These are phyloP conservation scores for Silurus glanis DNA, from an alignment of 2,113 vertebrate species.

Conservation along the genomic window DNA sequence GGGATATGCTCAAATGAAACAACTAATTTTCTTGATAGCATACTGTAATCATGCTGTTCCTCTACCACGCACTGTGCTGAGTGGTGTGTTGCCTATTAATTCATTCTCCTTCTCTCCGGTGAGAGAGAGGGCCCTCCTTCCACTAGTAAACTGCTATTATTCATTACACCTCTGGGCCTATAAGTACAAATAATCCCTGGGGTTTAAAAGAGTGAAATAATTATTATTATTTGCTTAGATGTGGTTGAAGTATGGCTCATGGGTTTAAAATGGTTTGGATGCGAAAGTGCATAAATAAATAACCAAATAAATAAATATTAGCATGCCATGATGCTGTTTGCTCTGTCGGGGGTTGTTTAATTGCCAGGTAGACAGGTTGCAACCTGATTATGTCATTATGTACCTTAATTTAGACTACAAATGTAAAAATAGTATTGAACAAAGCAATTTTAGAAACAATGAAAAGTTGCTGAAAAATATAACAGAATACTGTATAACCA, in stretches of 20 bases:
- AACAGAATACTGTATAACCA: neutral
- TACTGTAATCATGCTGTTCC: constrained; percentile 77
- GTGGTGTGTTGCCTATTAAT: constrained; percentile 72
- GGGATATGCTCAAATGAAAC: constrained; percentile 73
- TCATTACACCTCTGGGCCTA: constrained; percentile 59
- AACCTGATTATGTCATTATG: neutral
- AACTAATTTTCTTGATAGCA: constrained; percentile 83
- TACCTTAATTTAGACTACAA: neutral
- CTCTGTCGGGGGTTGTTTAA: constrained; percentile 14
- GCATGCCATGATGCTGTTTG: neutral
- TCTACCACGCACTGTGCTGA: constrained; percentile 72
- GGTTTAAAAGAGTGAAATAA: constrained; percentile 70
- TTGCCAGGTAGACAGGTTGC: neutral
- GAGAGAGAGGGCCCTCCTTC: constrained; percentile 59
- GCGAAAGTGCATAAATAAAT: constrained; percentile 18
- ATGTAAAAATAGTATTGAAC: neutral
- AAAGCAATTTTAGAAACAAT: neutral
- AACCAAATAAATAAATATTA: constrained; percentile 37
- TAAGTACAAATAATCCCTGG: constrained; percentile 59
- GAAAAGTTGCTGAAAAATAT: neutral
- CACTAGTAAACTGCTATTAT: constrained; percentile 65
- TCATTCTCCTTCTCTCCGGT: constrained; percentile 59
- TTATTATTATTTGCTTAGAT: constrained; percentile 60
- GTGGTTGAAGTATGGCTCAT: constrained; percentile 50
- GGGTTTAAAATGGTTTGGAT: constrained; percentile 48